Evolutionary conservation across 2,888 invertebrate species (phyloP), one percentile per base, ranked within the genome.

Genomic region (Hemaris fuciformis): DNA sequence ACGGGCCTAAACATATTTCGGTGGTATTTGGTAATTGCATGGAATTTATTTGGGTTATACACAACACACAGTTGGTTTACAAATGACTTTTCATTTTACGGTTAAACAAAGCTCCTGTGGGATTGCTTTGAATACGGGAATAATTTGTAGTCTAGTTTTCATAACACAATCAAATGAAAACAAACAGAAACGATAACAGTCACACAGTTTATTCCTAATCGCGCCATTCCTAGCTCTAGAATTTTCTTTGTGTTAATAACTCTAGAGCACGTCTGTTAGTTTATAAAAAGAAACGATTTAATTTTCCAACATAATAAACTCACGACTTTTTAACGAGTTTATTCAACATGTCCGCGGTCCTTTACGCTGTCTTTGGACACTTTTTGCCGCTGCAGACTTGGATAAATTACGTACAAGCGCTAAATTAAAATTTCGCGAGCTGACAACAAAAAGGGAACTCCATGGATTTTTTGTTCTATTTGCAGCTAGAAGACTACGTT

Each of bases 401-500:
- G 80, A 83, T 81, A 87, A 83, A 84, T 83, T 77, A 79, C 79
- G 71, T 74, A 73, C 71, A 71, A 73, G 74, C 67, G 72, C 75
- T 81, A 81, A 85, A 84, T 84, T 82, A 80, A 84, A 82, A 76
- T 77, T 66, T 67, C 73, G 66, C 71, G 67, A 74, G 64, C 66
- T 61, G 63, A 68, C 70, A 70, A 68, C 64, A 68, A 68, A 70
- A 68, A 71, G 25, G 25, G 53, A 65, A 63, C 57, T 58, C n/a
- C n/a, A 42, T 38, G 61, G 46, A 45, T 62, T 64, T 69, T 65
- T 64, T 64, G 53, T 59, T 62, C 62, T 59, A 66, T 66, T 68
- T 43, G 3, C 15, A 22, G 27, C 34, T 46, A 23, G 27, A 57
- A 58, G 31, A 48, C 60, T 53, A 25, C 27, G 43, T 20, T 41